Conservation (phyloP, 1,140 invertebrate genomes). For the Aphelinus atriplicis region DNA sequence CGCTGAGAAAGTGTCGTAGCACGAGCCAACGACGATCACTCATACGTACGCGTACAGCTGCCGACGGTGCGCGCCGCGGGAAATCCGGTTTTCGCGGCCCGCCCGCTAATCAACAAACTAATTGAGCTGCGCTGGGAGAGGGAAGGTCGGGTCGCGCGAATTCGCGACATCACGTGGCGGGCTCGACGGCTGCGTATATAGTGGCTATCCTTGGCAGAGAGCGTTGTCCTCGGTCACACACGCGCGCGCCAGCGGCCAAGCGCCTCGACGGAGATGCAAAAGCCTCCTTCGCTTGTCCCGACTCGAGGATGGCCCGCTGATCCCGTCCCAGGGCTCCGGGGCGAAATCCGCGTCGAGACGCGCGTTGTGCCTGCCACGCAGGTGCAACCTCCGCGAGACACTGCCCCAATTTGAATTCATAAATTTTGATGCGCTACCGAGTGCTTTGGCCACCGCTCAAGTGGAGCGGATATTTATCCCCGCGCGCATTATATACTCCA, state of each 20-base stretch:
- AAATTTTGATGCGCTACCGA: too few species aligned
- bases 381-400: background rate
- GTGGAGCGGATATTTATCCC: background rate
- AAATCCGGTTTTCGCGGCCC: conserved; percentile 15
- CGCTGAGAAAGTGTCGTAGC: too few species aligned
- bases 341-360: background rate
- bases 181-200: background rate
- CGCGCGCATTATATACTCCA: too few species aligned
- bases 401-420: too few species aligned
- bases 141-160: too few species aligned
- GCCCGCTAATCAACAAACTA: background rate
- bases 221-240: conserved; percentile 51
- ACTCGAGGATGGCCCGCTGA: background rate
- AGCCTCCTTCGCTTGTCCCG: conserved; percentile 15
- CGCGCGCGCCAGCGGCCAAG: conserved; percentile 16
- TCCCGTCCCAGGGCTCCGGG: background rate
- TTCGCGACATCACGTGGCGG: background rate
- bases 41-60: too few species aligned
- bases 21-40: too few species aligned
- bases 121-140: too few species aligned
- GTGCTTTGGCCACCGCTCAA: too few species aligned
- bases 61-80: background rate
- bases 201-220: conserved; percentile 56
- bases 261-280: background rate
- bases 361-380: background rate